Evolutionary conservation across 2,888 invertebrate genomes (phyloP).

Genomic region (Gonocerus acuteangulatus): DNA sequence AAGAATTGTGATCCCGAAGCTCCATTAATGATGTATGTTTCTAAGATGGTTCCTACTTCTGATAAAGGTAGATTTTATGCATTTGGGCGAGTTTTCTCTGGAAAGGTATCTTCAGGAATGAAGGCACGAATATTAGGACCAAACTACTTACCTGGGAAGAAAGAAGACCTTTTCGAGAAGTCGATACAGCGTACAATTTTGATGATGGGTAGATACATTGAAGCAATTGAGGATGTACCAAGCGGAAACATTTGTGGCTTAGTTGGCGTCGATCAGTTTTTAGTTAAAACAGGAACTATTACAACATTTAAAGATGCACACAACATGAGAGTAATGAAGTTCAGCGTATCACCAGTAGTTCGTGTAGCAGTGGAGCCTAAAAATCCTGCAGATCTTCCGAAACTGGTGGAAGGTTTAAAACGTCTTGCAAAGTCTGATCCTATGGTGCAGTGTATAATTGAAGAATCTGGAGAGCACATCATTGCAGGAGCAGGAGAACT

Average conservation of each 20-base stretch:
- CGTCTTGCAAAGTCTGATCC: conserved; percentile 99
- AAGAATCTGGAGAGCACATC: conserved; percentile 99
- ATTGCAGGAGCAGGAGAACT: conserved; percentile 99
- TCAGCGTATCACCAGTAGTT: conserved; percentile 98
- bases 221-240: conserved; percentile 99
- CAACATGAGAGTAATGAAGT: conserved; percentile 99
- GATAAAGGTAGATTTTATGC: conserved; percentile 99
- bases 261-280: conserved; percentile 98
- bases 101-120: conserved; percentile 78
- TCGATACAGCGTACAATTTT: conserved; percentile 98
- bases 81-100: conserved; percentile 99
- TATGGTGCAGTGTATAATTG: conserved; percentile 99
- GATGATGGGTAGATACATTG: conserved; percentile 99
- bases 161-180: conserved; percentile 97
- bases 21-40: conserved; percentile 99
- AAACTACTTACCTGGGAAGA: conserved; percentile 95
- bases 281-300: conserved; percentile 99
- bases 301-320: conserved; percentile 98
- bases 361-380: conserved; percentile 99
- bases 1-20: conserved; percentile 93
- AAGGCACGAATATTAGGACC: conserved; percentile 99
- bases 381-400: conserved; percentile 97
- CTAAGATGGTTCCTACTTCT: conserved; percentile 99
- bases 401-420: conserved; percentile 95
- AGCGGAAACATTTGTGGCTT: conserved; percentile 98